A percentile compares a stretch with the other conserved stretches of the same genome.
phyloP scores from a whole-genome alignment of 2,797 vertebrate genomes.

The Schizopygopsis malacanthus region DNA sequence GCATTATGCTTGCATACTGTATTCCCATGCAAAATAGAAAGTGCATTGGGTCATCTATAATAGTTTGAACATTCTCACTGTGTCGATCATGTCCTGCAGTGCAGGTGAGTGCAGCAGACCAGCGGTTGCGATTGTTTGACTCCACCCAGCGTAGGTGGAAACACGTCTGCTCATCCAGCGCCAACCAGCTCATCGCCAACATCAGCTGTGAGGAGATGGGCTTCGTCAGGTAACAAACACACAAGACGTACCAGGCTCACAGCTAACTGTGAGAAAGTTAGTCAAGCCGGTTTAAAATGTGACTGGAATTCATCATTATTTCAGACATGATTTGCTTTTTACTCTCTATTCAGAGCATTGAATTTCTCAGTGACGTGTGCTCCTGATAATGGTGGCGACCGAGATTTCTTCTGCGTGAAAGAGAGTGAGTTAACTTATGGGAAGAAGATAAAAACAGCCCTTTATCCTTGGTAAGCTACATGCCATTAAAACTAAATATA shows the following conservation, averaged over 20 bases:
- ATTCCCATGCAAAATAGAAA: not conserved
- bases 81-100: conserved; percentile 72
- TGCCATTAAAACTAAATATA: not conserved
- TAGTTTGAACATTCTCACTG: not conserved
- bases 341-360: conserved; percentile 74
- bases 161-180: conserved; percentile 85
- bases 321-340: conserved; percentile 29
- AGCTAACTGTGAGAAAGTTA: not conserved
- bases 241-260: not conserved
- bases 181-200: conserved; percentile 82
- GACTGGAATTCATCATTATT: conserved; percentile 18
- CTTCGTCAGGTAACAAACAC: conserved; percentile 82
- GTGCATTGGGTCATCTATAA: not conserved
- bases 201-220: conserved; percentile 93
- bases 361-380: conserved; percentile 79
- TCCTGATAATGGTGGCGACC: conserved; percentile 76
- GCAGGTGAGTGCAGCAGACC: conserved; percentile 86
- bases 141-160: conserved; percentile 83
- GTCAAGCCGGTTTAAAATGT: not conserved
- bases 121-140: conserved; percentile 84
- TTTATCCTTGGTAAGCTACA: conserved; percentile 85
- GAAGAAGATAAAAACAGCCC: conserved; percentile 84
- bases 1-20: not conserved
- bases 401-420: conserved; percentile 87
- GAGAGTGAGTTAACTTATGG: conserved; percentile 81